Percentiles rank a stretch among this genome's conserved stretches.
These are phyloP conservation scores for Teleiodes luculella DNA, from an alignment of 2,888 invertebrate genomes.

Conservation along the genomic window DNA sequence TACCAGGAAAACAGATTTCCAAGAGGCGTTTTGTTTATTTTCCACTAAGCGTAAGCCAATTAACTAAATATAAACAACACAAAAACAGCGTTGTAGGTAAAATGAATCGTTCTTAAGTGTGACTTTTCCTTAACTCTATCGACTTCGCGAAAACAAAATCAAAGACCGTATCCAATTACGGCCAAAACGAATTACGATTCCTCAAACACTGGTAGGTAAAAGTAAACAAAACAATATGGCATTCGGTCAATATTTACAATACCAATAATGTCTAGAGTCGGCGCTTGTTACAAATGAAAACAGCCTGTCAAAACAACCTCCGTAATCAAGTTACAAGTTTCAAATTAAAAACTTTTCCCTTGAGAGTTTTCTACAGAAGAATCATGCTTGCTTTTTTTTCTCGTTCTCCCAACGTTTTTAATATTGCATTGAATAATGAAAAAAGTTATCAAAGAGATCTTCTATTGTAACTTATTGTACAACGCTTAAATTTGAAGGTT, in stretches of 20 bases:
- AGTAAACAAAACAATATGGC: constrained; percentile 6
- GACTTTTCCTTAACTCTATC: background rate
- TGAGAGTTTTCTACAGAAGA: background rate
- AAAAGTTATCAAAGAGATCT: constrained; percentile 7
- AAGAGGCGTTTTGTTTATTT: too few relatives aligned
- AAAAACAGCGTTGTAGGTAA: too few relatives aligned
- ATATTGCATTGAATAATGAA: constrained; percentile 7
- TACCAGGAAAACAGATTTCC: too few relatives aligned
- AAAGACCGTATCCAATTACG: background rate
- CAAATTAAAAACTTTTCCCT: constrained; percentile 11
- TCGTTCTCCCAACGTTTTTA: background rate
- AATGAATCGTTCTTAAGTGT: background rate
- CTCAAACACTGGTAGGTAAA: background rate
- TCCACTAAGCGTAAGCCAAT: too few relatives aligned
- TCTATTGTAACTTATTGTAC: too few relatives aligned
- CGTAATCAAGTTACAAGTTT: constrained; percentile 8
- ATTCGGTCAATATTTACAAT: constrained; percentile 15
- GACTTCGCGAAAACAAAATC: background rate
- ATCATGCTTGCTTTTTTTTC: constrained; percentile 6
- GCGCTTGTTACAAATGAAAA: background rate
- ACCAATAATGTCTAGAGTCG: constrained; percentile 6
- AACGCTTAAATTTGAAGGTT: too few relatives aligned
- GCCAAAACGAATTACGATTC: constrained; percentile 1
- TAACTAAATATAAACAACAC: too few relatives aligned
- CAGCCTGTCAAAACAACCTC: constrained; percentile 7